Percentiles rank a stretch among this genome's conserved stretches.
phyloP scores from a whole-genome alignment of 2,888 invertebrate species.

The Agonum fuliginosum region DNA sequence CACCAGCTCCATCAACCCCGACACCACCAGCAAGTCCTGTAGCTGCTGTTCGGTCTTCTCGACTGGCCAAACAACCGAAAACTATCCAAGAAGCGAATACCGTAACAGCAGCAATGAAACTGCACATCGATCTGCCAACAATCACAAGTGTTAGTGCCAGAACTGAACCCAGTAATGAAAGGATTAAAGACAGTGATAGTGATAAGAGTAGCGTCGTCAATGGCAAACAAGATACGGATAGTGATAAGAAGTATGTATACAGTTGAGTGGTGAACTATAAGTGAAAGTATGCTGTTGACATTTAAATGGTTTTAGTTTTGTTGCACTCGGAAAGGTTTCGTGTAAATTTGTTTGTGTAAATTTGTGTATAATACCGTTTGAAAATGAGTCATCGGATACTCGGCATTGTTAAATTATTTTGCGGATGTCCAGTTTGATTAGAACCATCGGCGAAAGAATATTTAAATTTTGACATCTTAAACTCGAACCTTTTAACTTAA shows the following conservation, averaged over 20 bases:
- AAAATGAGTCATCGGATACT: background rate
- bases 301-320: slow-evolving; percentile 14
- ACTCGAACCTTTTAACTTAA: no score
- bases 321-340: slow-evolving; percentile 3
- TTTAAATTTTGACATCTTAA: no score
- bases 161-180: slow-evolving; percentile 6
- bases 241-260: slow-evolving; percentile 61
- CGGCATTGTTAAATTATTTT: no score
- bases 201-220: slow-evolving; percentile 9
- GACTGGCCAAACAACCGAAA: slow-evolving; percentile 30
- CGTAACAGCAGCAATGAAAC: slow-evolving; percentile 62
- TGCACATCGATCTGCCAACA: slow-evolving; percentile 61
- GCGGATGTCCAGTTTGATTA: no score
- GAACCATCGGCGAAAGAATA: no score
- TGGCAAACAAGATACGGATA: slow-evolving; percentile 47
- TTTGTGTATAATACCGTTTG: background rate
- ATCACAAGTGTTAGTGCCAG: slow-evolving; percentile 27
- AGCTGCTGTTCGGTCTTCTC: slow-evolving; percentile 12
- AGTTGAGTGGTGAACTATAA: no score
- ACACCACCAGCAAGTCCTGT: slow-evolving; percentile 69
- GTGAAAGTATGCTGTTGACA: slow-evolving; percentile 26
- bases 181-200: slow-evolving; percentile 26
- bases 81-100: slow-evolving; percentile 60
- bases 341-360: background rate
- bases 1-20: slow-evolving; percentile 60